Base-by-base conservation (phyloP, 30 jellyfish, hydroid and myxozoan genomes). In the Phacellophora camtschatica region DNA sequence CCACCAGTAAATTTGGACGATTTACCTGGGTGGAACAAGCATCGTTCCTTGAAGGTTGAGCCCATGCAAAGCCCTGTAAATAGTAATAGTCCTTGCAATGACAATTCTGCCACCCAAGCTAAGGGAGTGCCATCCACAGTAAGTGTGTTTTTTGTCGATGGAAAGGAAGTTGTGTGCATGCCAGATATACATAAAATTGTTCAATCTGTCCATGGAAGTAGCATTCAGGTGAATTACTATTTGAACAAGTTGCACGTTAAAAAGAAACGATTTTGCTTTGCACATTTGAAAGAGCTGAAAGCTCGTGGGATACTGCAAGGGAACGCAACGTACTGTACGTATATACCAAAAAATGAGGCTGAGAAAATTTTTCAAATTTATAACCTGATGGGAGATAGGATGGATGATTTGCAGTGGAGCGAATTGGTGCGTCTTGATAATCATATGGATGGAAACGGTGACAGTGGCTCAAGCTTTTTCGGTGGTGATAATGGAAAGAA, bases 251-350 rank as follows among this genome's bases (percentile, higher is more conserved):
- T 93, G 22, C 82, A 71, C 45, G 99, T 93, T 31, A 94, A 93
- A 58, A 93, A 93, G 94, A 79, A 77, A 30, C 67, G 99, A 62
- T 93, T 93, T 82, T 93, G 99, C 74, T 93, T 93, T 66, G 99
- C 99, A 3, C 99, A 93, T 74, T 82, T 93, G 46, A 81, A 92
- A 42, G 99, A 93, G 64, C 81, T 93, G 67, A 93, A 93, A 71
- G 77, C 94, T 28, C 89, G 99, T 8, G 83, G 78, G 24, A 74
- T 86, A 27, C 64, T 93, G 36, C 99, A 93, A 75, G 92, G 92
- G 54, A 93, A 93, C 87, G 99, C 99, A 15, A 93, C 99, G 4
- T 93, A 93, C 62, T 93, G 99, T 48, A 93, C 99, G 5, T 93
- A 75, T 83, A 88, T 93, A 15, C 99, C 99, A 10, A 86, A 79